Evolutionary conservation across 2,888 invertebrate genomes (phyloP).

Genomic region (Mayetiola destructor): DNA sequence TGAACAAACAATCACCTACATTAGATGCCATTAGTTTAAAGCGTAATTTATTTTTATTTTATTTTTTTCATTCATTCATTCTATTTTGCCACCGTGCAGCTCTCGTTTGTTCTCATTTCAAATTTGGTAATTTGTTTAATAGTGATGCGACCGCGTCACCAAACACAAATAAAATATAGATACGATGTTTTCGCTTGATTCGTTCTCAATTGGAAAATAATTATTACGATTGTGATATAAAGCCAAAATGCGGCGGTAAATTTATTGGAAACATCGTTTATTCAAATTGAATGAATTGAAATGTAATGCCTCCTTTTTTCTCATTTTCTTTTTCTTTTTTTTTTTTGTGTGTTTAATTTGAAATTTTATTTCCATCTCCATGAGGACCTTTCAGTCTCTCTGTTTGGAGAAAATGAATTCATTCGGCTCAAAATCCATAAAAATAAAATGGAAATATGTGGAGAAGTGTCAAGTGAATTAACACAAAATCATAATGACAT

Average conservation of each 20-base stretch:
- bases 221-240: not conserved
- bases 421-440: not conserved
- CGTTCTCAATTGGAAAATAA: not conserved
- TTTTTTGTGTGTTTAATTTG: too few relatives aligned
- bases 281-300: constrained; percentile 9
- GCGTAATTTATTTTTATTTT: constrained; percentile 15
- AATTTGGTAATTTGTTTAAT: constrained; percentile 5
- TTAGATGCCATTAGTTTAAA: constrained; percentile 13
- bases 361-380: not conserved
- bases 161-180: not conserved
- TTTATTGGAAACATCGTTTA: not conserved
- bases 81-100: not conserved
- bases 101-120: not conserved
- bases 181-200: not conserved
- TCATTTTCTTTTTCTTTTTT: too few relatives aligned
- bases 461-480: not conserved
- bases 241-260: not conserved
- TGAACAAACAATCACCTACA: too few relatives aligned
- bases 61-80: not conserved
- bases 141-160: not conserved
- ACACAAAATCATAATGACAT: constrained; percentile 1
- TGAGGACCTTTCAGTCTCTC: not conserved
- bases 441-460: not conserved
- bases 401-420: not conserved
- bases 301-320: not conserved